These are phyloP conservation scores for Eudemis profundana DNA, from an alignment of 2,888 invertebrate species.

Conservation along the genomic window DNA sequence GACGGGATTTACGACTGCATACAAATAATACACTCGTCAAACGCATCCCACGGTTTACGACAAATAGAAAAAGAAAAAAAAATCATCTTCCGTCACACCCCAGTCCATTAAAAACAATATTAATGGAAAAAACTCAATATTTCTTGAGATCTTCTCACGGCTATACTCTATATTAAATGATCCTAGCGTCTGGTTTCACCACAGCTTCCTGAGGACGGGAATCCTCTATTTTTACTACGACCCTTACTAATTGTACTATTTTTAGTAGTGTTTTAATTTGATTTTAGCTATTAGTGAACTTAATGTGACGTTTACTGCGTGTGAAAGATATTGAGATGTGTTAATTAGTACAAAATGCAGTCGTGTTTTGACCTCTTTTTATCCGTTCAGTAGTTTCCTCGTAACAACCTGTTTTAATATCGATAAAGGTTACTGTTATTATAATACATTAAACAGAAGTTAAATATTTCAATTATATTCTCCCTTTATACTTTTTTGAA, in stretches of 20 bases:
- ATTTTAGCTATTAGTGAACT: not conserved
- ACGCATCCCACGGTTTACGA: not conserved
- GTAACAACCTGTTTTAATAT: too few relatives aligned
- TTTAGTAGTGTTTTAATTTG: conserved; percentile 19
- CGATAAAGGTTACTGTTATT: too few relatives aligned
- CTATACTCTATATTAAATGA: conserved; percentile 19
- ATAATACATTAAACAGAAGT: too few relatives aligned
- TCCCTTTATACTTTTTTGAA: too few relatives aligned
- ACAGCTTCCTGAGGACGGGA: conserved; percentile 26
- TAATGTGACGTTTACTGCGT: conserved; percentile 6
- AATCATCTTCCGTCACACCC: not conserved
- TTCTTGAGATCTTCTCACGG: conserved; percentile 21
- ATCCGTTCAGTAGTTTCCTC: too few relatives aligned
- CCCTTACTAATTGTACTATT: conserved; percentile 26
- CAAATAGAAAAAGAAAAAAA: conserved; percentile 16
- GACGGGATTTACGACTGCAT: too few relatives aligned
- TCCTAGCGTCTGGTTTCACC: conserved; percentile 26
- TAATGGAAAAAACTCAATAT: not conserved
- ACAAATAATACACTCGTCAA: not conserved
- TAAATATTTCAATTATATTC: too few relatives aligned
- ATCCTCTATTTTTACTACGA: conserved; percentile 27
- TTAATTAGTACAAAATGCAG: not conserved
- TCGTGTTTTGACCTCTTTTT: too few relatives aligned
- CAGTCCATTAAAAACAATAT: conserved; percentile 20
- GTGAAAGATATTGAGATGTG: conserved; percentile 8